A percentile compares a stretch with the other conserved stretches of the same genome.
phyloP scores from a whole-genome alignment of 2,113 vertebrate species.

The Chloroceryle aenea region DNA sequence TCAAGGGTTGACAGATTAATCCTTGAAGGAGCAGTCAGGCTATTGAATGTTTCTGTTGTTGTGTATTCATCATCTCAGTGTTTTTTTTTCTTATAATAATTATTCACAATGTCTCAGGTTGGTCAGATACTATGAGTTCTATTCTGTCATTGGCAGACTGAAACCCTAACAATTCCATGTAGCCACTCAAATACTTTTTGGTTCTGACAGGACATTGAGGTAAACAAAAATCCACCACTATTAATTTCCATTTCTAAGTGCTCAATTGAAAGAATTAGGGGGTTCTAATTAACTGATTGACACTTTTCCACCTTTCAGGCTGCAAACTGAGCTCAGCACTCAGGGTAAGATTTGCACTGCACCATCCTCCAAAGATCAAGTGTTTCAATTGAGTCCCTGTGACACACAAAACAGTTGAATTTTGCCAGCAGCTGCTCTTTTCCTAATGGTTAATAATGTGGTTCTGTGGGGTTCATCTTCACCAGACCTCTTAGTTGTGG shows the following conservation, averaged over 20 bases:
- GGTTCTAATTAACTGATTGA: neutral
- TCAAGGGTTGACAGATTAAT: no score
- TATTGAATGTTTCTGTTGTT: neutral
- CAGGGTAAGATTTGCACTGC: neutral
- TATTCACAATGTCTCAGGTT: neutral
- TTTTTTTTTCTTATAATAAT: neutral
- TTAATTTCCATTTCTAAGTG: neutral
- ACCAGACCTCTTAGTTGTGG: neutral
- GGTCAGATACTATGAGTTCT: neutral
- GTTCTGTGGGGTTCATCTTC: neutral
- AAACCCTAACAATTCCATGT: neutral
- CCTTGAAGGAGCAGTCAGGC: no score
- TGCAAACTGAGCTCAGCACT: neutral
- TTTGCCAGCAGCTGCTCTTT: neutral
- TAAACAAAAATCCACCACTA: neutral
- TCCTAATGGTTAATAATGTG: neutral
- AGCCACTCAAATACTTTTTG: neutral
- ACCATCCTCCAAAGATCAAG: neutral
- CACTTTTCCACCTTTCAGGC: neutral
- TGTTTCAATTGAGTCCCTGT: neutral
- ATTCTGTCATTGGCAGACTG: neutral
- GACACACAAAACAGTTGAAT: neutral
- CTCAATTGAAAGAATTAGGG: neutral
- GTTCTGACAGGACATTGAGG: neutral
- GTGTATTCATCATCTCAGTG: neutral